Base-by-base conservation (phyloP, 2,113 vertebrate species). In the Calcarius ornatus region DNA sequence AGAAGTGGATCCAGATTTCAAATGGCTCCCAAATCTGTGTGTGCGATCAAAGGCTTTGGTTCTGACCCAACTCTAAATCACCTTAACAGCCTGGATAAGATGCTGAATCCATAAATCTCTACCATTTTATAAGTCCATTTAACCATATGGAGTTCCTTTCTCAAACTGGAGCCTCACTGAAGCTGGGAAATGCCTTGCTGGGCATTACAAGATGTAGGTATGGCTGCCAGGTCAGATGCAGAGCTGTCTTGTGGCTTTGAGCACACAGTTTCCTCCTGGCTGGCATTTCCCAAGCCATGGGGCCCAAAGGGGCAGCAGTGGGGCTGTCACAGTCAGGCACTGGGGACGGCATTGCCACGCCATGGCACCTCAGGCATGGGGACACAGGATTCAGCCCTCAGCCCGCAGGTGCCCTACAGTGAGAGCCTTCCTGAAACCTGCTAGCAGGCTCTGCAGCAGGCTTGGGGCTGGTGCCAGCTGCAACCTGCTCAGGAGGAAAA, bases 1-100 rank as follows among this genome's bases (percentile, higher is more conserved):
- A 94, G 79, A 94, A 96, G 76, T 78, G 72, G 51, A 83, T 94
- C 59, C 94, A 96, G 72, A 68, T 86, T 95, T 94, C 77, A 87
- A 87, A 96, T 92, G 71, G 47, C 91, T 95, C 76, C 86, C 71
- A 68, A 92, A 90, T 83, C 56, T 64, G 3, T 22, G 12, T 14
- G 14, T 57, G 51, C 19, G 40, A 93, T 96, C 88, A 90, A 95
- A 96, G 69, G 61, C 48, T 96, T 97, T 90, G 64, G 70, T 88
- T 93, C 90, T 79, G 73, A 69, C 65, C 45, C 82, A 94, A 65
- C 37, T 69, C 40, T 91, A 94, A 95, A 81, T 90, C 80, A 75
- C 48, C 20, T 5, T 71, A 92, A 92, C 68, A 86, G 76, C 68
- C 65, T 60, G 71, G 43, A 78, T 75, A 43, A 77, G 81, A 83